phyloP scores from a whole-genome alignment of 2,797 vertebrate genomes.

The Nyctibius grandis region DNA sequence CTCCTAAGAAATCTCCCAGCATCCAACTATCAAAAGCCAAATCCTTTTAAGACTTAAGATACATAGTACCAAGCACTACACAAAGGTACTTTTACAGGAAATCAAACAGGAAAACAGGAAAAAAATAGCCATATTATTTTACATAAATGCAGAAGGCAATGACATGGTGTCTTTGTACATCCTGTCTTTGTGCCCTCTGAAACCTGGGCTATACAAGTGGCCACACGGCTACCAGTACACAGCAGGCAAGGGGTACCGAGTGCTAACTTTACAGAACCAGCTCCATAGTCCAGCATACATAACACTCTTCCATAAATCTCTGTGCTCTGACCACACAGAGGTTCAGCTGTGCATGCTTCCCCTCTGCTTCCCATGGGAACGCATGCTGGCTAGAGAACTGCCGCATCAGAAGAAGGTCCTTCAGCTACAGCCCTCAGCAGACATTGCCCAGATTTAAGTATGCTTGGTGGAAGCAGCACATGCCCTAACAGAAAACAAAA shows the following conservation, averaged over 20 bases:
- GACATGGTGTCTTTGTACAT: background rate
- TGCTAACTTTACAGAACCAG: background rate
- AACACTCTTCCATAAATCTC: background rate
- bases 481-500: background rate
- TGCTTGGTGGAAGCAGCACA: background rate
- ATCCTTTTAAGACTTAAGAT: background rate
- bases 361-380: background rate
- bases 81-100: background rate
- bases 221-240: background rate
- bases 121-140: background rate
- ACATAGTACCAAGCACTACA: background rate
- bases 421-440: background rate
- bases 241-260: background rate
- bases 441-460: background rate
- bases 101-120: background rate
- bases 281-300: background rate
- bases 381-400: background rate
- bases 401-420: background rate
- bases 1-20: background rate
- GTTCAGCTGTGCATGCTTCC: background rate
- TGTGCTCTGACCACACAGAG: background rate
- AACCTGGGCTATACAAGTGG: background rate
- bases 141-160: background rate
- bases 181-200: background rate
- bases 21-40: background rate